Base-by-base conservation (phyloP, 2,888 invertebrate species). In the Nomada ruficornis region DNA sequence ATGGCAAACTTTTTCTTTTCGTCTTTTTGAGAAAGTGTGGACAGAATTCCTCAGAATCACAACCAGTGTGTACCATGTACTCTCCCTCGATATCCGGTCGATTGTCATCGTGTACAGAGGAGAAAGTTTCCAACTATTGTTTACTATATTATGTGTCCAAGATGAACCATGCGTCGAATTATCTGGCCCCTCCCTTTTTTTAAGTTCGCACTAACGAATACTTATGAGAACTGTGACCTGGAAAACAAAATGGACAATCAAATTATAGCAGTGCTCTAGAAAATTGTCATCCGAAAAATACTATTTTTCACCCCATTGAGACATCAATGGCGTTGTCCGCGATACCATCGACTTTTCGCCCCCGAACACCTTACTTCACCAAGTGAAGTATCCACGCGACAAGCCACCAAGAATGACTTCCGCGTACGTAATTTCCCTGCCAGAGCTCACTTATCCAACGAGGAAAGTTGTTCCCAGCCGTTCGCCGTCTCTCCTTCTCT, bases 101-200 rank as follows among this genome's bases (percentile, higher is more conserved):
- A 74, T 64, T 74, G 50, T 77, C 68, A 57, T 71, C 70, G 20
- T 20, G 29, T 0, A 69, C 68, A 72, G 55, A 81, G 77, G 82
- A 82, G 82, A 82, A 82, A 82, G 82, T 62, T 69, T 18, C 72
- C 44, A 20, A 60, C 63, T 55, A 82, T 82, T 82, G 77, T 82
- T 64, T 50, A 59, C 20, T 15, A n/a, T 7, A 36, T 36, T 36
- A 36, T 36, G 7, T 36, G 36, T 7, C 36, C 36, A 36, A 36
- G 36, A 36, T 36, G 36, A 36, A 7, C 36, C 36, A 7, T 5
- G 7, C 7, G 7, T 7, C 36, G 7, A 36, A 36, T 7, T 36
- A 36, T 36, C 7, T 36, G 0, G 36, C 36, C 36, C 7, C 36
- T 7, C 36, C 36, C 36, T 7, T 36, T 36, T 36, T 36, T 36